phyloP scores from a whole-genome alignment of 2,113 vertebrate species.

The Potamarius usumacintae region DNA sequence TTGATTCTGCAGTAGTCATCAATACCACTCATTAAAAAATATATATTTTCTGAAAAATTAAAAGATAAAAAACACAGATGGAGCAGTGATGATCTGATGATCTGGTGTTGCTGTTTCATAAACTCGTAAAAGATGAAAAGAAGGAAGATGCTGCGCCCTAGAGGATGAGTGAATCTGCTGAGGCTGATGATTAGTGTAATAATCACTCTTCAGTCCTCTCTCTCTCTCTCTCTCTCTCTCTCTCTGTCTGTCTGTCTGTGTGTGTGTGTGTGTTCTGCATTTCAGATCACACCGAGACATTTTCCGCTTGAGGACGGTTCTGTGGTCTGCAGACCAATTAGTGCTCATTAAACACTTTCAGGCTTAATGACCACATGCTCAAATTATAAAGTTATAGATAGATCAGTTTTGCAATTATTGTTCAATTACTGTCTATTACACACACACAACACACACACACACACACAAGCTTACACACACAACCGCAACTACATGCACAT shows the following conservation, averaged over 20 bases:
- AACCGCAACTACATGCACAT: background rate
- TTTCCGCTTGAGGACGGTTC: conserved; percentile 10
- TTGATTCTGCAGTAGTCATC: background rate
- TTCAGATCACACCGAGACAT: background rate
- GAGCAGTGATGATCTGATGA: too few relatives aligned
- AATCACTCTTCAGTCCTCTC: background rate
- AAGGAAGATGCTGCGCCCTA: conserved; percentile 40
- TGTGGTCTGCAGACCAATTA: conserved; percentile 16
- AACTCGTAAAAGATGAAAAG: background rate
- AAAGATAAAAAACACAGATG: background rate
- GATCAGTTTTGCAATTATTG: background rate
- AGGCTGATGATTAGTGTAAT: background rate
- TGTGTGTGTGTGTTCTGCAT: background rate
- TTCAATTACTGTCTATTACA: background rate
- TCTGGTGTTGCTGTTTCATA: background rate
- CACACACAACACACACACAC: background rate
- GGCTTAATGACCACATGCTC: conserved; percentile 9
- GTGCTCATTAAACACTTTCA: conserved; percentile 29
- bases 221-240: too few relatives aligned
- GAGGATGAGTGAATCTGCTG: conserved; percentile 27
- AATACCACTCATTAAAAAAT: background rate
- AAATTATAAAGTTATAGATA: background rate
- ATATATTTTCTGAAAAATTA: background rate
- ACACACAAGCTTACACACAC: background rate
- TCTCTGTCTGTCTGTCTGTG: background rate